Conservation (phyloP, 1,140 invertebrate genomes). For the Branchinecta lynchi region DNA sequence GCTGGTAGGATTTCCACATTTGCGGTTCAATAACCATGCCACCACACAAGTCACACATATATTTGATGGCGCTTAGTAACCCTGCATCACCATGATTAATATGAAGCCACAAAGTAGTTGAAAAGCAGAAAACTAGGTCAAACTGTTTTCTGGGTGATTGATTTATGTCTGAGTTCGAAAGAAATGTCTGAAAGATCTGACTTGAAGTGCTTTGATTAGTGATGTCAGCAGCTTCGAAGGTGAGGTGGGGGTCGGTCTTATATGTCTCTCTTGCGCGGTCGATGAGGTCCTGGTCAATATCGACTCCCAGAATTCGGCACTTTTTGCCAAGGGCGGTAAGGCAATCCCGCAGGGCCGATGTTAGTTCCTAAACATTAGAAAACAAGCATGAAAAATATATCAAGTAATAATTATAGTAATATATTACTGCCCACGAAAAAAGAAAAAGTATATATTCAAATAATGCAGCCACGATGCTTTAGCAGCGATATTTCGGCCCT, state of each 20-base stretch:
- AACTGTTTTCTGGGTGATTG: conserved; percentile 33
- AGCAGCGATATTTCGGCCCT: no score
- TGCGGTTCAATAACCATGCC: conserved; percentile 63
- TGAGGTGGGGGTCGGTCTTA: conserved; percentile 31
- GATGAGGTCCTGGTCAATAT: conserved; percentile 54
- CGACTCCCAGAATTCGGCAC: conserved; percentile 45
- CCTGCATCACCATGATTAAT: conserved; percentile 59
- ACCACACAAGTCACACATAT: conserved; percentile 23
- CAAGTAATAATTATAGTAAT: no score
- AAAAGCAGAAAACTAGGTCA: conserved; percentile 57
- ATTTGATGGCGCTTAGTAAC: conserved; percentile 28
- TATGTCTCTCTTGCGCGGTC: conserved; percentile 42
- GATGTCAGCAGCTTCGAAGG: conserved; percentile 44
- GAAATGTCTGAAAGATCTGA: conserved; percentile 5
- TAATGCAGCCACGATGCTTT: no score
- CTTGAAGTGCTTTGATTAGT: conserved; percentile 32
- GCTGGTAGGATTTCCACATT: conserved; percentile 61
- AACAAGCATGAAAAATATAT: no score
- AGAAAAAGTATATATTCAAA: no score
- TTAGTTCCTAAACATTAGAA: background rate
- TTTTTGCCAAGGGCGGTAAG: conserved; percentile 1
- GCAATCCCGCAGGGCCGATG: background rate
- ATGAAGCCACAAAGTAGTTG: conserved; percentile 75
- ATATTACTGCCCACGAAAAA: no score
- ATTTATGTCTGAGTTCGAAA: no score